These are phyloP conservation scores for Carterocephalus palaemon DNA, from an alignment of 2,888 invertebrate genomes.

Conservation along the genomic window DNA sequence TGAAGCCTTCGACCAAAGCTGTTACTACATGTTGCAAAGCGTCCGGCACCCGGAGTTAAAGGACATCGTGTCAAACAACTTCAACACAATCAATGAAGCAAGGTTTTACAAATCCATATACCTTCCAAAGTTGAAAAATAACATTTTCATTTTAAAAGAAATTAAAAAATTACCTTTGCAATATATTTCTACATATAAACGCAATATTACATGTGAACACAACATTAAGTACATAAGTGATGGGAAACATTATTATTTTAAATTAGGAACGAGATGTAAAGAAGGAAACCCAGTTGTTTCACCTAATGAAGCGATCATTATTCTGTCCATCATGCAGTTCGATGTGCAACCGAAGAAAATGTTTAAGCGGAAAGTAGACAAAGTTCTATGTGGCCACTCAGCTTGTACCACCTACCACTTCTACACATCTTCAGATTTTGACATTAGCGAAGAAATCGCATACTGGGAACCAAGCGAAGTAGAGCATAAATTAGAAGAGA, in stretches of 20 bases:
- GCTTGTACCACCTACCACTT: not conserved
- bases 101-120: slow-evolving; percentile 1
- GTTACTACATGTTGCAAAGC: slow-evolving; percentile 1
- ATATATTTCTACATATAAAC: not conserved
- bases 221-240: not conserved
- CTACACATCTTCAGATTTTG: not conserved
- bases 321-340: not conserved
- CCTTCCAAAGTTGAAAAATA: not conserved
- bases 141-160: not conserved
- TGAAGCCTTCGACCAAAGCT: not conserved
- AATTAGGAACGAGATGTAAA: not conserved
- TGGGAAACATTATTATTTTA: slow-evolving; percentile 1
- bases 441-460: not conserved
- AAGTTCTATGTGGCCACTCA: not conserved
- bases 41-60: not conserved
- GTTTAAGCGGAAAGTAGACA: not conserved
- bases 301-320: too few relatives aligned
- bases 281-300: not conserved
- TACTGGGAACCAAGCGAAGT: not conserved
- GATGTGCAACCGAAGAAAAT: not conserved
- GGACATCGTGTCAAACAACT: not conserved
- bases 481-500: not conserved
- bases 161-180: not conserved
- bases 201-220: not conserved
- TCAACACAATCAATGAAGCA: not conserved